phyloP scores from a whole-genome alignment of 2,888 invertebrate genomes.

The Girardia tigrina region DNA sequence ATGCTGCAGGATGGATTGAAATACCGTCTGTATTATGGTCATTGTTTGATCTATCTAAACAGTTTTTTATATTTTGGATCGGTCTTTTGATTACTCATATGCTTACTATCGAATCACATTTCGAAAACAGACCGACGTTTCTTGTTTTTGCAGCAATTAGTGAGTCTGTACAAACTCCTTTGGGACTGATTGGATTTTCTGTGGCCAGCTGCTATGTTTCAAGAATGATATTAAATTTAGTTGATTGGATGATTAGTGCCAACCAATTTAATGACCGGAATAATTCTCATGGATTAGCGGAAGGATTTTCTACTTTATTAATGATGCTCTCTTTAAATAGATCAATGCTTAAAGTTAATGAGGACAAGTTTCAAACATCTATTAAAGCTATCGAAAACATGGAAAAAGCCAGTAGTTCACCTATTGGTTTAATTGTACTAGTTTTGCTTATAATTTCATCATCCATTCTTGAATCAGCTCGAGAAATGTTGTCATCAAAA shows the following conservation, averaged over 20 bases:
- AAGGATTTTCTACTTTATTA: constrained; percentile 54
- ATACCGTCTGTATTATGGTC: constrained; percentile 49
- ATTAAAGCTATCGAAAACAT: constrained; percentile 52
- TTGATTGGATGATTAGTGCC: constrained; percentile 48
- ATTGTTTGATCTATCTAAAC: constrained; percentile 51
- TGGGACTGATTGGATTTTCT: constrained; percentile 53
- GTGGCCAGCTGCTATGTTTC: constrained; percentile 53
- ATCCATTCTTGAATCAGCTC: constrained; percentile 54
- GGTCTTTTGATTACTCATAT: constrained; percentile 51
- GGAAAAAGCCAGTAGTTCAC: constrained; percentile 52
- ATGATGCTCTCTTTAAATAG: constrained; percentile 47
- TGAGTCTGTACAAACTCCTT: constrained; percentile 52
- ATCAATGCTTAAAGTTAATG: neutral
- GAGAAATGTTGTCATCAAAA: constrained; percentile 54
- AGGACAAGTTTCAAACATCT: neutral
- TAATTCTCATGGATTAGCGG: constrained; percentile 52
- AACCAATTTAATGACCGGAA: constrained; percentile 32
- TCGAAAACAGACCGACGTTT: constrained; percentile 48
- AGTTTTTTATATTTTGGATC: constrained; percentile 53
- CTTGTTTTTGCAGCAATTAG: constrained; percentile 48
- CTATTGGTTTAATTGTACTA: constrained; percentile 53
- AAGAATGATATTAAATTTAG: constrained; percentile 48
- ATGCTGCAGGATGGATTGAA: constrained; percentile 43
- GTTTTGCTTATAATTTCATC: constrained; percentile 54
- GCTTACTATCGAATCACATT: constrained; percentile 43